A percentile compares a stretch with the other conserved stretches of the same genome.
Conservation (phyloP, 2,888 invertebrate genomes). For the Chloroclystis v-ata region DNA sequence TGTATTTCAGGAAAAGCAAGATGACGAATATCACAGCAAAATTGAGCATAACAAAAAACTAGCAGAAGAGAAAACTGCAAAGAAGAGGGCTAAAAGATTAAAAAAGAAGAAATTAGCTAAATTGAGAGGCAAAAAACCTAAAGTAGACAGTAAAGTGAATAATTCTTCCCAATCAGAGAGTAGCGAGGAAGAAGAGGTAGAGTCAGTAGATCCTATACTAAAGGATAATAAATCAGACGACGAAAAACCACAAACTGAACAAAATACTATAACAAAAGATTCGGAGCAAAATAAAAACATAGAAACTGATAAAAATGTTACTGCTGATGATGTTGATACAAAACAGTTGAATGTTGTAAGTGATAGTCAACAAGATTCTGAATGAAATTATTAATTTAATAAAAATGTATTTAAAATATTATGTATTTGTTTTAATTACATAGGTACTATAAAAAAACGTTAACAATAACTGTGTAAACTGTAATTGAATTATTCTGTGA, state of each 20-base stretch:
- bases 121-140: constrained; percentile 62
- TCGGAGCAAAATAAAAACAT: not conserved
- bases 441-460: too few species aligned
- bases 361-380: too few species aligned
- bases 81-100: constrained; percentile 92
- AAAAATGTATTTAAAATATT: too few species aligned
- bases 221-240: constrained; percentile 28
- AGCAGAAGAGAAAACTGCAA: constrained; percentile 91
- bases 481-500: too few species aligned
- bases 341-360: too few species aligned
- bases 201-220: constrained; percentile 14
- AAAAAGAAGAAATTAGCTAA: constrained; percentile 82
- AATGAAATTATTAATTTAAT: too few species aligned
- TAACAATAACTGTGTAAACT: too few species aligned
- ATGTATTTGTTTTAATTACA: too few species aligned
- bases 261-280: constrained; percentile 7
- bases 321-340: constrained; percentile 2
- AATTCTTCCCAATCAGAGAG: constrained; percentile 54
- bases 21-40: constrained; percentile 89
- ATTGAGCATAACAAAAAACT: constrained; percentile 84
- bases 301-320: not conserved
- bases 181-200: constrained; percentile 41
- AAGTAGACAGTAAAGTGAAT: constrained; percentile 39
- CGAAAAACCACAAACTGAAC: constrained; percentile 29
- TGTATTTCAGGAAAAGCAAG: constrained; percentile 86